These are phyloP conservation scores for Drosophila saltans DNA, from an alignment of 1,140 invertebrate species.

Conservation along the genomic window DNA sequence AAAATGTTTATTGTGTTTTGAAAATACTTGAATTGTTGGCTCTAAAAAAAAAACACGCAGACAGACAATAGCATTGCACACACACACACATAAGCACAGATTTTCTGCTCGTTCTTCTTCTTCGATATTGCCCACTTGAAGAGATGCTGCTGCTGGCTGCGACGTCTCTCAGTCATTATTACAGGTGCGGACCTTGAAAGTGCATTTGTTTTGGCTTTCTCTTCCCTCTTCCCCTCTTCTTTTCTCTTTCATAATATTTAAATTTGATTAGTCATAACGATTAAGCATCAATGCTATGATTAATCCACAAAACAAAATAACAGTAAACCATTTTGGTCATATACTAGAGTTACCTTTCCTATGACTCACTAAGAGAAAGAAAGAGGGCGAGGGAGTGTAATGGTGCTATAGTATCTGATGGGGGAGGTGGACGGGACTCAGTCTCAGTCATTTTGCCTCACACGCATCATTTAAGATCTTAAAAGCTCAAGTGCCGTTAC, in stretches of 20 bases:
- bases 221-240: not conserved
- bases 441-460: constrained; percentile 11
- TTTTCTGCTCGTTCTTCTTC: constrained; percentile 39
- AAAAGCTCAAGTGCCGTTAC: constrained; percentile 23
- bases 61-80: not conserved
- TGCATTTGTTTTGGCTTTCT: not conserved
- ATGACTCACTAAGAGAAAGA: constrained; percentile 55
- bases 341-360: constrained; percentile 28
- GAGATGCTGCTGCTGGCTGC: constrained; percentile 6
- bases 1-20: constrained; percentile 76
- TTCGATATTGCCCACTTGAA: constrained; percentile 58
- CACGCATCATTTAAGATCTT: constrained; percentile 35
- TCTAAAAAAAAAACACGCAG: constrained; percentile 2
- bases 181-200: constrained; percentile 42
- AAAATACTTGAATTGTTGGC: constrained; percentile 71
- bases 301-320: constrained; percentile 47
- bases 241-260: not conserved
- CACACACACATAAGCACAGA: constrained; percentile 32
- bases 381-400: not conserved
- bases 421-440: not conserved
- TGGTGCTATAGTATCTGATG: not conserved
- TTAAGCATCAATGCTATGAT: constrained; percentile 47
- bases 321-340: constrained; percentile 31
- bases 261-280: constrained; percentile 35
- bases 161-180: constrained; percentile 7